Evolutionary conservation across 2,113 vertebrate genomes (phyloP), one percentile per base, ranked within the genome.

Genomic region (Pangasianodon gigas): DNA sequence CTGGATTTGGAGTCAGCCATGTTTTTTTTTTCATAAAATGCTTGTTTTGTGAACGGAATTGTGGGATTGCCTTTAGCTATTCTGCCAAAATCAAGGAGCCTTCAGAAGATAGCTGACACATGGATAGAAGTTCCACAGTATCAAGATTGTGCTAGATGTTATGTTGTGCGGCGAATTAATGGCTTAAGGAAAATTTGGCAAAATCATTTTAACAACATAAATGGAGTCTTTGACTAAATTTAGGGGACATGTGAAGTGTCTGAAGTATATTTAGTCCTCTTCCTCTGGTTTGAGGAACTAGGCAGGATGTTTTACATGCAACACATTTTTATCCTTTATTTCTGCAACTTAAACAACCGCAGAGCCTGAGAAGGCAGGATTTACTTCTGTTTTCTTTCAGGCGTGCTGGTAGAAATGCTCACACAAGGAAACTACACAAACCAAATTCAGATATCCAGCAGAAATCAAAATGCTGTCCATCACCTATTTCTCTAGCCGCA

Each of bases 261-360:
- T 9, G 67, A n/a, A 69, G 11, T 16, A 6, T 69, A 9, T 19
- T 74, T 19, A 32, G 14, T 74, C 18, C 69, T 41, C 71, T 37
- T 71, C 37, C 44, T 80, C 5, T 6, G 11, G 46, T 80, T 80
- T 80, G 77, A 80, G 77, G 77, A 80, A 80, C 24, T 6, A 14
- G 77, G 21, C 37, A 75, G 71, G 18, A 8, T 75, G 71, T 75
- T 75, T 37, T 37, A 71, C 69, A 37, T 19, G 32, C 69, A 37
- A 37, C 8, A 77, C 9, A 26, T 46, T 77, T n/a, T 51, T 14
- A 29, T 48, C 8, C 24, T 24, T 80, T 51, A 80, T 80, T 80
- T 51, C 77, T 80, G 77, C 46, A 80, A 80, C 51, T 51, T 11
- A 51, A 80, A 29, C 46, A 51, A 80, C 77, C 77, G n/a, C 77